These are phyloP conservation scores for Thaumatotibia leucotreta DNA, from an alignment of 1,140 invertebrate species.

Conservation along the genomic window DNA sequence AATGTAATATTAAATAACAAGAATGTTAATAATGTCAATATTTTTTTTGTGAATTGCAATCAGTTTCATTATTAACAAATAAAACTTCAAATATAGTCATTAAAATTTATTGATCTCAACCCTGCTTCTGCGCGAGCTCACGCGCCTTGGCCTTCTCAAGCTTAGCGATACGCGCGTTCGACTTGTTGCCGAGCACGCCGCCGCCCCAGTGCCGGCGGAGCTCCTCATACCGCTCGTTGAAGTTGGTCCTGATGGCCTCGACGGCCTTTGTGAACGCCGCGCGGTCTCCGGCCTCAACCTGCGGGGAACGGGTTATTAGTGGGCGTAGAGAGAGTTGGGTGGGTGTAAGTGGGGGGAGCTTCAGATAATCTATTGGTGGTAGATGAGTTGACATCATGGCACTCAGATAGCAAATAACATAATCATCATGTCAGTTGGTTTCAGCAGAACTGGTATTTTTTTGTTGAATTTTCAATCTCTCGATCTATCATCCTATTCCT, in stretches of 20 bases:
- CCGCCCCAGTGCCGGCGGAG: constrained; percentile 99
- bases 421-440: constrained; percentile 62
- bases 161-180: constrained; percentile 94
- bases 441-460: too few relatives aligned
- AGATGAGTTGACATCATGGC: constrained; percentile 70
- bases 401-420: constrained; percentile 71
- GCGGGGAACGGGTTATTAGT: constrained; percentile 15
- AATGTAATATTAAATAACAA: too few relatives aligned
- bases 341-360: constrained; percentile 21
- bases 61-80: too few relatives aligned
- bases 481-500: too few relatives aligned
- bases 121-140: constrained; percentile 93
- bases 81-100: constrained; percentile 31
- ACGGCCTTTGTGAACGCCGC: constrained; percentile 92
- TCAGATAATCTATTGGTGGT: constrained; percentile 74
- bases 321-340: background rate
- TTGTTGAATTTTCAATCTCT: too few relatives aligned
- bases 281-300: constrained; percentile 90
- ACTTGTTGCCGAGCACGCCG: constrained; percentile 95
- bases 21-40: too few relatives aligned
- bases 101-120: constrained; percentile 72
- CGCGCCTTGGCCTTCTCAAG: constrained; percentile 96
- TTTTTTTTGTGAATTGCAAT: too few relatives aligned
- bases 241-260: constrained; percentile 98
- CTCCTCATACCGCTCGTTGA: constrained; percentile 98